phyloP scores from a whole-genome alignment of 2,113 vertebrate species.

The Indicator indicator region DNA sequence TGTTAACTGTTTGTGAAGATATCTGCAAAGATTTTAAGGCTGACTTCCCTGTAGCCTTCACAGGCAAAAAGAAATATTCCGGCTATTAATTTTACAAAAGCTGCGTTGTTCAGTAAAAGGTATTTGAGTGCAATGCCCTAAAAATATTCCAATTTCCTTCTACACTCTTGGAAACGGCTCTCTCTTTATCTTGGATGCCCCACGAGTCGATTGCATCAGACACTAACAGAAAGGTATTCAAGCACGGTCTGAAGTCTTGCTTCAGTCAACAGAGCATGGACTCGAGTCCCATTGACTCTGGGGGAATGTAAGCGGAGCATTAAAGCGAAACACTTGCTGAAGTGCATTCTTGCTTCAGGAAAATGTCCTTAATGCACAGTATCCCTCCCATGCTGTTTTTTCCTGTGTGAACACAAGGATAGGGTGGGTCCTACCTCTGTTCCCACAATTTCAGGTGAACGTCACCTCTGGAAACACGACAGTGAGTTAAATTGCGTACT shows the following conservation, averaged over 20 bases:
- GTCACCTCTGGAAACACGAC: background rate
- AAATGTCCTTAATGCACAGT: background rate
- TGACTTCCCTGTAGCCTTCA: background rate
- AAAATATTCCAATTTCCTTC: conserved; percentile 4
- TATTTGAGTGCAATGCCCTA: background rate
- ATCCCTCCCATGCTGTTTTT: background rate
- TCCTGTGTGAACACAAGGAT: background rate
- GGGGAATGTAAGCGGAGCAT: background rate
- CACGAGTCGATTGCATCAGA: conserved; percentile 45
- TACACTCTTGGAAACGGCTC: background rate
- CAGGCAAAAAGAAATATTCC: conserved; percentile 13
- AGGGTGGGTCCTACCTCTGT: background rate
- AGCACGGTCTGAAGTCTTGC: conserved; percentile 21
- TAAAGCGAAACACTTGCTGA: conserved; percentile 1
- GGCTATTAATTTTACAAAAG: conserved; percentile 41
- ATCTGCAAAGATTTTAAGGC: background rate
- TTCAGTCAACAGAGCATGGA: background rate
- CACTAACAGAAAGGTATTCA: conserved; percentile 51
- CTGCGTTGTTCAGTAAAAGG: background rate
- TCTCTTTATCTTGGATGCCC: conserved; percentile 60
- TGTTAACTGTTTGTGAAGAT: background rate
- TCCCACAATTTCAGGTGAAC: background rate
- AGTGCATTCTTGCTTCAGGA: conserved; percentile 38
- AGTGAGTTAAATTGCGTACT: background rate
- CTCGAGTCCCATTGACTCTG: conserved; percentile 29